A percentile compares a stretch with the other conserved stretches of the same genome.
These are phyloP conservation scores for Itoplectis maculator DNA, from an alignment of 2,888 invertebrate genomes.

Conservation along the genomic window DNA sequence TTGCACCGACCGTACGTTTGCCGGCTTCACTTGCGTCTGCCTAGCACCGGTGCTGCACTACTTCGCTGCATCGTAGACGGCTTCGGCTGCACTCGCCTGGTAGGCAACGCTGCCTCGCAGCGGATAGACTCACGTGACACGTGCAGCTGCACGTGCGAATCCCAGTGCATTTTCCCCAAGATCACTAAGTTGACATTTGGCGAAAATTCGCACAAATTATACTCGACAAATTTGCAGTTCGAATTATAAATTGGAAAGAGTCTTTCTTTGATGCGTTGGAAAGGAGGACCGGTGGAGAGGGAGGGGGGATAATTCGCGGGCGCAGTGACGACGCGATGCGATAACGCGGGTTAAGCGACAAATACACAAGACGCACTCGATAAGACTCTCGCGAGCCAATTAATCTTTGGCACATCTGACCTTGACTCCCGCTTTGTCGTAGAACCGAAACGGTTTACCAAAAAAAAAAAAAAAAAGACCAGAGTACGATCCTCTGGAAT, in stretches of 20 bases:
- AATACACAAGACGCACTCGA: slow-evolving; percentile 45
- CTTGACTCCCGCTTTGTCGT: slow-evolving; percentile 34
- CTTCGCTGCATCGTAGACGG: slow-evolving; percentile 66
- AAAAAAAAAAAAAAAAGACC: too few relatives aligned
- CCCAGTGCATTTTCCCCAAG: too few relatives aligned
- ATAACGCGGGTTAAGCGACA: slow-evolving; percentile 41
- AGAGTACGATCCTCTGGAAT: neutral
- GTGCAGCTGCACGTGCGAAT: neutral
- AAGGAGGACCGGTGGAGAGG: too few relatives aligned
- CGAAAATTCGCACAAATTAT: too few relatives aligned
- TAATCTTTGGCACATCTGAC: slow-evolving; percentile 64
- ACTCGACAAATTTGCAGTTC: too few relatives aligned
- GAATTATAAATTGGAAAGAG: too few relatives aligned
- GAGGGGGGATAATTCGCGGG: too few relatives aligned
- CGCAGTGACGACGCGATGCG: too few relatives aligned
- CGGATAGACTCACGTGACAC: slow-evolving; percentile 22
- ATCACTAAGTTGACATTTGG: too few relatives aligned
- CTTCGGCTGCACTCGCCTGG: too few relatives aligned
- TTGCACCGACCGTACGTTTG: slow-evolving; percentile 49
- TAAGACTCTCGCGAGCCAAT: slow-evolving; percentile 48
- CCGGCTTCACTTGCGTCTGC: slow-evolving; percentile 71
- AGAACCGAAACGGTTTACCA: slow-evolving; percentile 19
- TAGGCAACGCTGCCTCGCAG: too few relatives aligned
- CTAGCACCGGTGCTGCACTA: slow-evolving; percentile 78
- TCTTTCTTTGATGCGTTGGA: too few relatives aligned